Conservation (phyloP, 2,113 vertebrate species). For the Grantiella picta region DNA sequence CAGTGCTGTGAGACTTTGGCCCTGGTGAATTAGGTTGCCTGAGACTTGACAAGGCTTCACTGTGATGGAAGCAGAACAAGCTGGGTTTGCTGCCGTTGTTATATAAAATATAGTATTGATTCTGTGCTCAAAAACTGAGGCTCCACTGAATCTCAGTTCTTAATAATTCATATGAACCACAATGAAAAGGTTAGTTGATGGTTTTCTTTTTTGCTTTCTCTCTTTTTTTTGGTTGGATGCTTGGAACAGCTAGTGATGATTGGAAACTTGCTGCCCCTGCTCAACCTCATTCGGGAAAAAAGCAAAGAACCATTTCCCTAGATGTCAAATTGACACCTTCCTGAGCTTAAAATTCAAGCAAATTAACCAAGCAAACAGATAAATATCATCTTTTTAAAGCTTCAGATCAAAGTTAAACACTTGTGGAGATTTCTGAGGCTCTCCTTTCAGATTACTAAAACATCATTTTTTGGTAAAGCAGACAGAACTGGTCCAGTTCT, state of each 20-base stretch:
- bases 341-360: slow-evolving; percentile 16
- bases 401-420: slow-evolving; percentile 51
- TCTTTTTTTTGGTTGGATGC: slow-evolving; percentile 8
- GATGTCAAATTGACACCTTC: neutral
- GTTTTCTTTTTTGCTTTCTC: neutral
- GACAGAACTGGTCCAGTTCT: slow-evolving; percentile 50
- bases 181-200: slow-evolving; percentile 47
- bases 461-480: neutral
- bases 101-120: slow-evolving; percentile 62
- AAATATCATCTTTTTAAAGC: slow-evolving; percentile 42
- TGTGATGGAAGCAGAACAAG: slow-evolving; percentile 10
- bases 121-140: slow-evolving; percentile 15
- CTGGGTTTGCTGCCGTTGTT: slow-evolving; percentile 23
- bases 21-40: neutral
- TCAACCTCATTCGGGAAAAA: neutral
- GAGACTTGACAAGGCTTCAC: neutral
- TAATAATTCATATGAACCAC: slow-evolving; percentile 61
- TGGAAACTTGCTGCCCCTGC: slow-evolving; percentile 15
- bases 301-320: neutral
- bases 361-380: slow-evolving; percentile 54
- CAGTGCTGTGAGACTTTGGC: neutral
- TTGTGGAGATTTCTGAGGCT: slow-evolving; percentile 36
- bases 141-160: slow-evolving; percentile 36
- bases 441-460: slow-evolving; percentile 29
- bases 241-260: slow-evolving; percentile 2